Evolutionary conservation across 2,888 invertebrate species (phyloP).

Genomic region (Chydorus sphaericus): DNA sequence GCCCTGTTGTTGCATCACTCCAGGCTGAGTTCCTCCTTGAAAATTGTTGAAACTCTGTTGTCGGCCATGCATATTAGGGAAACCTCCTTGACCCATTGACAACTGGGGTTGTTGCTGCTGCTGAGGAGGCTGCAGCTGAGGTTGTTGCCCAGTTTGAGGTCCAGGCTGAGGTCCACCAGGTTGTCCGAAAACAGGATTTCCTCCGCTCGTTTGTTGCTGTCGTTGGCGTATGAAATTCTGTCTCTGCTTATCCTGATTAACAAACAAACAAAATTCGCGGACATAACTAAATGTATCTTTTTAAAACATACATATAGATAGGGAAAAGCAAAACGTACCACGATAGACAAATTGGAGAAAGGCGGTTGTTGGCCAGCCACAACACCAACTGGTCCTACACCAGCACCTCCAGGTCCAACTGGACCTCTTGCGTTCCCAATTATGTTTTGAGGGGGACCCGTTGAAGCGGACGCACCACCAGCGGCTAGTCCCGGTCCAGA

Average conservation of each 20-base stretch:
- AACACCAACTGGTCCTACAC: background rate
- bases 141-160: slow-evolving; percentile 39
- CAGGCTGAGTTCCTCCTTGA: no score
- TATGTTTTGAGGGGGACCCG: no score
- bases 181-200: slow-evolving; percentile 10
- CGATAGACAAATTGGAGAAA: slow-evolving; percentile 13
- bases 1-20: slow-evolving; percentile 46
- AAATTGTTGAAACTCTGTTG: no score
- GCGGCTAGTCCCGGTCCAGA: no score
- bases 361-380: slow-evolving; percentile 16
- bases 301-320: no score
- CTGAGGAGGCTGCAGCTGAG: background rate
- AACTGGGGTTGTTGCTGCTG: slow-evolving; percentile 60
- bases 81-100: no score
- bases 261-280: no score
- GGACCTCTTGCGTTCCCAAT: no score
- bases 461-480: no score
- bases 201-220: slow-evolving; percentile 30
- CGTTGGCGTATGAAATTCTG: slow-evolving; percentile 22
- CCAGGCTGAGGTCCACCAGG: slow-evolving; percentile 15
- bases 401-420: background rate
- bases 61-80: no score
- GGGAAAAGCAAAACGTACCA: no score
- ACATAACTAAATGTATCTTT: no score
- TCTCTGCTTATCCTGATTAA: slow-evolving; percentile 34